Percentiles rank a stretch among this genome's conserved stretches.
phyloP scores from a whole-genome alignment of 2,113 vertebrate species.

The Myrmecobius fasciatus region DNA sequence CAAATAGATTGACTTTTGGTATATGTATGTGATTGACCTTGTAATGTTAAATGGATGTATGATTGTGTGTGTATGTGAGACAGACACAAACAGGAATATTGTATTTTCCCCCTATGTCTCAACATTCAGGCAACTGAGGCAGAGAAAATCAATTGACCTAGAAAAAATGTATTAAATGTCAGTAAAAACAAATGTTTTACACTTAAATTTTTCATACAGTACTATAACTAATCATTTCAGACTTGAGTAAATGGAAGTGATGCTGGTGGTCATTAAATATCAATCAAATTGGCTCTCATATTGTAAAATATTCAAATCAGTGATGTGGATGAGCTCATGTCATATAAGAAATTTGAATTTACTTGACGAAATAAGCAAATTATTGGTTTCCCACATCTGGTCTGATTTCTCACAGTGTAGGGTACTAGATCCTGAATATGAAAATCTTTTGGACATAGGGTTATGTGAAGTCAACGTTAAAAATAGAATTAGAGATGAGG shows the following conservation, averaged over 20 bases:
- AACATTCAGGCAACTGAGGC: conserved; percentile 19
- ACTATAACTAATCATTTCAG: conserved; percentile 28
- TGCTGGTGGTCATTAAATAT: conserved; percentile 59
- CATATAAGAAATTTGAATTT: conserved; percentile 66
- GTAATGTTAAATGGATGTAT: neutral
- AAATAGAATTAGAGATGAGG: neutral
- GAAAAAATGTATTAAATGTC: conserved; percentile 43
- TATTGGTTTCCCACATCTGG: conserved; percentile 22
- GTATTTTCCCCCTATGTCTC: neutral
- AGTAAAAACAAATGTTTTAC: neutral
- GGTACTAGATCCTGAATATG: conserved; percentile 21
- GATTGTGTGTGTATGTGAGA: neutral
- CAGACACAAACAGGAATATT: too few species aligned
- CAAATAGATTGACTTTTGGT: neutral
- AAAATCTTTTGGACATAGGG: conserved; percentile 43
- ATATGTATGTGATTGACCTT: neutral
- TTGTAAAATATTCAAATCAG: conserved; percentile 56
- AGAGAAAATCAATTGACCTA: conserved; percentile 21
- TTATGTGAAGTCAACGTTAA: neutral
- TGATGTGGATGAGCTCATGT: conserved; percentile 59
- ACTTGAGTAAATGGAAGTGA: conserved; percentile 30
- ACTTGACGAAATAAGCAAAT: conserved; percentile 61
- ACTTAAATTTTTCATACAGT: neutral
- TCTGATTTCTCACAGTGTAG: neutral
- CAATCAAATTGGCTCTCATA: conserved; percentile 48